Evolutionary conservation across 92 coral and sea anemone genomes (phyloP), one percentile per base, ranked within the genome.

Genomic region (Montipora capitata): DNA sequence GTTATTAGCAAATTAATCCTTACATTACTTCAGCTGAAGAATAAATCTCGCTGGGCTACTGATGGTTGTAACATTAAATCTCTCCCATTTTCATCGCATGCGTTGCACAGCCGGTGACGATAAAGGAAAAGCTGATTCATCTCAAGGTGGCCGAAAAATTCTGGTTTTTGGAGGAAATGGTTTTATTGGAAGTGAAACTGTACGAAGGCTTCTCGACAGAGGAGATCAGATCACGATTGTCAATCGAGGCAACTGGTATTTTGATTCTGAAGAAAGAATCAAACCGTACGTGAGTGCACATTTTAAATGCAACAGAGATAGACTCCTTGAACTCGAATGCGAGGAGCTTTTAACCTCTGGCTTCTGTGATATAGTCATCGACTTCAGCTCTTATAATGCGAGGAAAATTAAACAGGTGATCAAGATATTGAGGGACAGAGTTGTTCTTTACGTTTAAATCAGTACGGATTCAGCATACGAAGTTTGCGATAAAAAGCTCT

Each of bases 91-190:
- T 14, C 74, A 43, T 41, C 38, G 38, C 42, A 14, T 42, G 42
- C 58, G 52, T 52, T 5, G 77, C 59, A 43, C 57, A 40, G 5
- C 65, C 42, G 18, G 43, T 39, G 78, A 57, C 4, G 66, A 66
- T 2, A 41, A 71, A 41, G 2, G 13, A n/a, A 80, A 51, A 7
- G 48, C 72, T 4, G 56, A 70, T 7, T 49, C 14, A 3, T 10
- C 45, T 45, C 52, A 51, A 52, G 61, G 77, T 20, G 85, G 85
- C n/a, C 91, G 91, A 57, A 89, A 89, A 12, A 84, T 96, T 71
- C 95, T 97, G 40, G 93, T 97, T 7, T 95, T 97, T 83, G 99
- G 99, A 40, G 99, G 99, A 42, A 97, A 97, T 58, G 99, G 99
- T 3, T n/a, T n/a, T n/a, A n/a, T n/a, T n/a, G n/a, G n/a, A n/a